phyloP scores from a whole-genome alignment of 2,113 vertebrate species.

The Columba livia region DNA sequence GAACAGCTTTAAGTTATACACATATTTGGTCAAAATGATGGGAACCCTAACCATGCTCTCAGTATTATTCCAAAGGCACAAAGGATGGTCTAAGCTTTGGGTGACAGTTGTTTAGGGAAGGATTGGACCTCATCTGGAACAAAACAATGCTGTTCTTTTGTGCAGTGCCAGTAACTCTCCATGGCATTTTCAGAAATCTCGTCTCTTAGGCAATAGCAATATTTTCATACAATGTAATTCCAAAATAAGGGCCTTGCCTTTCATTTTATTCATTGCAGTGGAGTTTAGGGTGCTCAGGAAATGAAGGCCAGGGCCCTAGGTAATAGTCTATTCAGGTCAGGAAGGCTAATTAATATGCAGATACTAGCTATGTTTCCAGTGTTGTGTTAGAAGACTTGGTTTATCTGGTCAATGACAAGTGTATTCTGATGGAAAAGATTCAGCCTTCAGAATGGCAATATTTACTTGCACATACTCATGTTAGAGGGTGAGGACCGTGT shows the following conservation, averaged over 20 bases:
- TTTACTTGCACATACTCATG: not conserved
- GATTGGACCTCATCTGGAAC: not conserved
- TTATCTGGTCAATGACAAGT: conserved; percentile 60
- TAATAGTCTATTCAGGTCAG: conserved; percentile 69
- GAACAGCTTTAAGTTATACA: conserved; percentile 30
- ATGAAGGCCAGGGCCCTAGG: conserved; percentile 65
- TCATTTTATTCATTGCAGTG: conserved; percentile 32
- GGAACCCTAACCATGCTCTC: not conserved
- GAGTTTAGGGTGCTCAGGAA: conserved; percentile 60
- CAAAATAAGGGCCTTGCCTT: conserved; percentile 51
- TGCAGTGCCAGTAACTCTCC: not conserved
- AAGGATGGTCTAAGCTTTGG: not conserved
- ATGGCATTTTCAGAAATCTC: conserved; percentile 33
- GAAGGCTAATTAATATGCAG: conserved; percentile 69
- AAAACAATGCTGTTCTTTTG: not conserved
- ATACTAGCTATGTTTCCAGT: conserved; percentile 31
- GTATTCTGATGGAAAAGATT: conserved; percentile 6
- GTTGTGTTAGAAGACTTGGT: conserved; percentile 52
- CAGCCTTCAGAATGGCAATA: not conserved
- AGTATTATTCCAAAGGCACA: not conserved
- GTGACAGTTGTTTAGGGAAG: not conserved
- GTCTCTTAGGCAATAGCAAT: not conserved
- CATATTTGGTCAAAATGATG: conserved; percentile 1
- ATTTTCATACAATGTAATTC: conserved; percentile 15
- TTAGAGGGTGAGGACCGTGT: not conserved